These are phyloP conservation scores for Encarsia formosa DNA, from an alignment of 2,888 invertebrate species.

Conservation along the genomic window DNA sequence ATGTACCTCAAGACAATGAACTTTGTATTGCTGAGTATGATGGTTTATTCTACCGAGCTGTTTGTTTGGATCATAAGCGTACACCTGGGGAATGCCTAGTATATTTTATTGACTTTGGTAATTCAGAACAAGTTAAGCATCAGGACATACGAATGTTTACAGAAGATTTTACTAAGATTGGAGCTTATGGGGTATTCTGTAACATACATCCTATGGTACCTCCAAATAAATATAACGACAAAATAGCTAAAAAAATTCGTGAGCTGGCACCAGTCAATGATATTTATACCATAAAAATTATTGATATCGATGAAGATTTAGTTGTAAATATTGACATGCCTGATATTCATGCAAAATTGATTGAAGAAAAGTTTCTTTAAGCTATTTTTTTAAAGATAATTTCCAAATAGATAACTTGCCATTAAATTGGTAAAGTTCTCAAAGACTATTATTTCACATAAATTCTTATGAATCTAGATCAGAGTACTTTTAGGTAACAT, in stretches of 20 bases:
- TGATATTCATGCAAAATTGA: conserved; percentile 25
- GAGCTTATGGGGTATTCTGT: conserved; percentile 35
- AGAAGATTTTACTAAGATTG: conserved; percentile 39
- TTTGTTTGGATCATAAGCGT: conserved; percentile 31
- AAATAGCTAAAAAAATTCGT: no score
- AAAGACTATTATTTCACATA: no score
- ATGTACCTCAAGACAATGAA: conserved; percentile 44
- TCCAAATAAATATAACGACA: no score
- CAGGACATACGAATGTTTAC: conserved; percentile 42
- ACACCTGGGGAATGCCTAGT: conserved; percentile 31
- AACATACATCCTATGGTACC: no score
- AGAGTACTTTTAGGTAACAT: no score
- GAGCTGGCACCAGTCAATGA: no score
- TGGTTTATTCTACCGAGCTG: conserved; percentile 42
- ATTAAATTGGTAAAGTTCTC: no score
- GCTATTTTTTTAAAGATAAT: no score
- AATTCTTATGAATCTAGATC: no score
- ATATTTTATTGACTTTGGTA: conserved; percentile 46
- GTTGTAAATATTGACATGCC: conserved; percentile 34
- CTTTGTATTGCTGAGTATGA: conserved; percentile 43
- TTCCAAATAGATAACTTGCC: no score
- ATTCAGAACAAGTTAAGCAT: conserved; percentile 36
- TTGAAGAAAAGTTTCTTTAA: no score
- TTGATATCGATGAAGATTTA: neutral
- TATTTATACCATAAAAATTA: conserved; percentile 8